phyloP scores from a whole-genome alignment of 2,113 vertebrate species.

The Neoarius graeffei region DNA sequence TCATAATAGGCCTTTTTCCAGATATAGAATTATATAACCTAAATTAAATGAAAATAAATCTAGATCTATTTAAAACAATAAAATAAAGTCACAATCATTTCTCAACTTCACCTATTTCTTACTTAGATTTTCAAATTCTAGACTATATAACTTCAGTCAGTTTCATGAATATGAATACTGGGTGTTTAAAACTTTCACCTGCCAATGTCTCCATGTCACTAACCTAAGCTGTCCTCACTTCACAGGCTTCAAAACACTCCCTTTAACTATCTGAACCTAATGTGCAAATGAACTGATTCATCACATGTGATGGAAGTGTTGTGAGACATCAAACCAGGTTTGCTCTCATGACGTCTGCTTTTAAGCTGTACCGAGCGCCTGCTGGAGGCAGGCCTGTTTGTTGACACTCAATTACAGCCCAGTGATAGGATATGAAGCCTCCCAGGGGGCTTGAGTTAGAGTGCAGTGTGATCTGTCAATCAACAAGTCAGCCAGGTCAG shows the following conservation, averaged over 20 bases:
- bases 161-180: not conserved
- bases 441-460: slow-evolving; percentile 29
- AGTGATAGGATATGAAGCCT: slow-evolving; percentile 51
- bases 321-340: slow-evolving; percentile 25
- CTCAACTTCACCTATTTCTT: not conserved
- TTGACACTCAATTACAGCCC: slow-evolving; percentile 57
- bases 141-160: not conserved
- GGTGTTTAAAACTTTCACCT: not conserved
- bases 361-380: slow-evolving; percentile 11
- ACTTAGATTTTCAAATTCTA: not conserved
- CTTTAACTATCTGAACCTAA: slow-evolving; percentile 14
- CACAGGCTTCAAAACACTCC: slow-evolving; percentile 5
- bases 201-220: not conserved
- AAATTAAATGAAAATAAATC: not conserved
- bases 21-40: not conserved
- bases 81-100: not conserved
- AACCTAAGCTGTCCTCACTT: slow-evolving; percentile 18
- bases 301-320: slow-evolving; percentile 11
- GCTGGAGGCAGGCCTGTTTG: slow-evolving; percentile 47
- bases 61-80: not conserved
- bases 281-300: slow-evolving; percentile 30
- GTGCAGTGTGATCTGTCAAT: slow-evolving; percentile 52
- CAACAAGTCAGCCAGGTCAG: slow-evolving; percentile 30
- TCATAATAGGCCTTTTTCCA: not conserved
- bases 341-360: slow-evolving; percentile 7